Evolutionary conservation across 53 echinoderm and acorn worm genomes (phyloP), one percentile per base, ranked within the genome.

Genomic region (Apostichopus leukothele): DNA sequence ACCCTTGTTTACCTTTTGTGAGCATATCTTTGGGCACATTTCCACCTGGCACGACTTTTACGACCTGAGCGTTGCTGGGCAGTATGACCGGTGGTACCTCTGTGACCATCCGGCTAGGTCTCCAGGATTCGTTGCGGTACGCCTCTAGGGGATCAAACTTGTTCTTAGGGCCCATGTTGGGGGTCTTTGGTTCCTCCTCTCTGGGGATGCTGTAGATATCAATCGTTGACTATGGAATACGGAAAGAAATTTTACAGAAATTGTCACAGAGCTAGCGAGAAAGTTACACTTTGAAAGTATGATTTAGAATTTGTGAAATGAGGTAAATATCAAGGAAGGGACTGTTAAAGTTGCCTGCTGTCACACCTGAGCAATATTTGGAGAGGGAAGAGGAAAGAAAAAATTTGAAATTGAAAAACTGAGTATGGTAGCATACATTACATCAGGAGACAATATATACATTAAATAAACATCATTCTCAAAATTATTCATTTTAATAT

Each of bases 141-240:
- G 88, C 78, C 18, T 86, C 73, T n/a, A 93, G 79, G 71, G 90
- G 91, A 54, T 92, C 90, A 25, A 86, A 66, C 3, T 71, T 73
- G 7, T 63, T 61, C 51, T 73, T 74, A 50, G 51, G 54, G 9
- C 90, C 67, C 26, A 75, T 76, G 39, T 81, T 13, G 10, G 90
- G 61, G n/a, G 88, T 39, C 25, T 73, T 87, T 57, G 78, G 73
- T 16, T 75, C 77, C 10, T 81, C 79, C 12, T 84, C 74, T 87
- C 98, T 75, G 55, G 96, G 94, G 13, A 93, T 89, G 51, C 90
- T 98, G 94, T 98, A 96, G 0, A 98, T 79, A 61, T 98, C 98
- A 25, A 92, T 92, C 6, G 92, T 89, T 1, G 98, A 98, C 95
- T 95, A 84, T 2, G 18, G 25, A 68, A 16, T 0, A 83, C 53